Evolutionary conservation across 2,113 vertebrate genomes (phyloP).

Genomic region (Anoplopoma fimbria): DNA sequence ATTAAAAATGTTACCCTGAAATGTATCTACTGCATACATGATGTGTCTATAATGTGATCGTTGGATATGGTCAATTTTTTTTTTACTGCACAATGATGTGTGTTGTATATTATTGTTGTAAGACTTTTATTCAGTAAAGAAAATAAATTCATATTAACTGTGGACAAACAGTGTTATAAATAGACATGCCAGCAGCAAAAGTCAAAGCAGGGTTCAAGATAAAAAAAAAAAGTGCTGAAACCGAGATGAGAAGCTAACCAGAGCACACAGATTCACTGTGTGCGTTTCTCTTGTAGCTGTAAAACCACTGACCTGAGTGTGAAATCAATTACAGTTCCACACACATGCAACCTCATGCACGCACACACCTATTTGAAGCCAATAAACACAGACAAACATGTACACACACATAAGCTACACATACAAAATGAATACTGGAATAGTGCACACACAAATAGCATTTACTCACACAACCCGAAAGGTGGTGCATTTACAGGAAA

Average conservation of each 20-base stretch:
- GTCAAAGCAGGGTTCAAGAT: conserved; percentile 12
- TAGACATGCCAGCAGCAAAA: conserved; percentile 19
- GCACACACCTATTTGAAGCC: conserved; percentile 9
- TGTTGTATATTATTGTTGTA: conserved; percentile 63
- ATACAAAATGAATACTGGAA: conserved; percentile 33
- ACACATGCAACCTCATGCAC: conserved; percentile 21
- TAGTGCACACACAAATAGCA: conserved; percentile 33
- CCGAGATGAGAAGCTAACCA: conserved; percentile 32
- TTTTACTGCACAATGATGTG: conserved; percentile 12
- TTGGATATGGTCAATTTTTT: conserved; percentile 23
- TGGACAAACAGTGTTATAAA: conserved; percentile 35
- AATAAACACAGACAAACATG: background rate
- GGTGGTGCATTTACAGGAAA: conserved; percentile 22
- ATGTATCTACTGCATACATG: conserved; percentile 41
- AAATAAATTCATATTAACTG: conserved; percentile 50
- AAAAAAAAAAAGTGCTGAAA: conserved; percentile 4
- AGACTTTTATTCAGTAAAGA: conserved; percentile 68
- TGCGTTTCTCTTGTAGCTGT: conserved; percentile 57
- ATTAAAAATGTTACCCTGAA: background rate
- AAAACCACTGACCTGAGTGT: conserved; percentile 78
- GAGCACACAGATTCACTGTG: conserved; percentile 27
- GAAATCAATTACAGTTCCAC: conserved; percentile 77
- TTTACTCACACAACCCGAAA: conserved; percentile 34
- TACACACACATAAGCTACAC: background rate
- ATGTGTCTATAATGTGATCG: conserved; percentile 37